Percentiles rank a stretch among this genome's conserved stretches.
Conservation (phyloP, 2,797 vertebrate genomes). For the Takifugu ocellatus region DNA sequence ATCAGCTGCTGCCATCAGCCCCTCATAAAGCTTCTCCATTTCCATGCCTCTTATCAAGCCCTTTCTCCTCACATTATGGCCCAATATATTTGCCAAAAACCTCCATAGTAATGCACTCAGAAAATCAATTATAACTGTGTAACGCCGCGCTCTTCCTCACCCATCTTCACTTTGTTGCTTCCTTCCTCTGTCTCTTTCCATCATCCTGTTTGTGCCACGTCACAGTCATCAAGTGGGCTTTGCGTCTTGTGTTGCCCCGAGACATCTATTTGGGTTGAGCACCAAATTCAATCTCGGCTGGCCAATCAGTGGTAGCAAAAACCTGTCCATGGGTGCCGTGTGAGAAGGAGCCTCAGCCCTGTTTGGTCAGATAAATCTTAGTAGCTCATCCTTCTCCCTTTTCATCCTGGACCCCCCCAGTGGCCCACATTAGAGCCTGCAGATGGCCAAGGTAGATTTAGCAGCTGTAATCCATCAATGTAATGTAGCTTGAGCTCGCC, state of each 20-base stretch:
- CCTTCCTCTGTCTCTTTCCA: constrained; percentile 31
- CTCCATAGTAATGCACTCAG: constrained; percentile 63
- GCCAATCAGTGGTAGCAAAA: constrained; percentile 71
- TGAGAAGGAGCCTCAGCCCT: constrained; percentile 42
- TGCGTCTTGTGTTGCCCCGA: constrained; percentile 62
- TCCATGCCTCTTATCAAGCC: constrained; percentile 58
- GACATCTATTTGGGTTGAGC: constrained; percentile 63
- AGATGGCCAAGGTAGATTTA: constrained; percentile 75
- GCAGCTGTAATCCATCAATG: constrained; percentile 72
- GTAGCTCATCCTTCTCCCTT: constrained; percentile 69
- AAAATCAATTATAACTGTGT: constrained; percentile 71
- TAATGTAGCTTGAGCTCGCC: constrained; percentile 63
- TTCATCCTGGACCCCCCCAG: constrained; percentile 65
- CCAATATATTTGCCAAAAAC: constrained; percentile 55
- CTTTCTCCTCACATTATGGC: constrained; percentile 46
- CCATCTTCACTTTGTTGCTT: constrained; percentile 31
- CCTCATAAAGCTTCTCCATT: constrained; percentile 61
- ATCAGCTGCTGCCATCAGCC: constrained; percentile 61
- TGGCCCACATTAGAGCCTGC: constrained; percentile 72
- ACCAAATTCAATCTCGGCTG: constrained; percentile 67
- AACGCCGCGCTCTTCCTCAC: constrained; percentile 54
- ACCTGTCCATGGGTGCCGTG: constrained; percentile 37
- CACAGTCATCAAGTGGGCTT: constrained; percentile 58
- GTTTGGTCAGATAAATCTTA: constrained; percentile 70
- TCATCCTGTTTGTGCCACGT: constrained; percentile 45